Evolutionary conservation across 2,888 invertebrate genomes (phyloP).

Genomic region (Anodontia alba): DNA sequence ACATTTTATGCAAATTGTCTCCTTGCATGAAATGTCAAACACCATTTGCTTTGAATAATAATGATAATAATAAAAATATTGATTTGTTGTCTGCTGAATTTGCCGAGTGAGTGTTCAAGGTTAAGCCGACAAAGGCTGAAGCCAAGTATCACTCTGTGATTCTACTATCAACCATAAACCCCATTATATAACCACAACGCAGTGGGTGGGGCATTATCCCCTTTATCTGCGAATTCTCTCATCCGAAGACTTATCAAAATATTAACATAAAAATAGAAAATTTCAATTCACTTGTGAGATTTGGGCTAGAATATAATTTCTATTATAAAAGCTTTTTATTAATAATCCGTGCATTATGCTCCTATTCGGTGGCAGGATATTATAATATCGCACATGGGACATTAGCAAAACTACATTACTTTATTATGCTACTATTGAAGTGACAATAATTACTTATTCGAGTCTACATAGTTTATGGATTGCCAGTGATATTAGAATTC

Average conservation of each 20-base stretch:
- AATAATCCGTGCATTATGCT: conserved; percentile 5
- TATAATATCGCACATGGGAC: conserved; percentile 9
- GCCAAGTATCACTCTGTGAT: background rate
- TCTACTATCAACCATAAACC: background rate
- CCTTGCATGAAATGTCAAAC: too few species aligned
- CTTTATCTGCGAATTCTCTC: conserved; percentile 4
- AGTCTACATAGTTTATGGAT: background rate
- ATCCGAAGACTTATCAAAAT: background rate
- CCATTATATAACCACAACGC: conserved; percentile 11
- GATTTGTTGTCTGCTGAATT: too few species aligned
- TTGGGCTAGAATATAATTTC: conserved; percentile 18
- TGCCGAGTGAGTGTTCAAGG: too few species aligned
- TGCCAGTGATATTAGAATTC: background rate
- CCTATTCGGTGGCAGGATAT: background rate
- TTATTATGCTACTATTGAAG: background rate
- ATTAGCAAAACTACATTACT: conserved; percentile 16
- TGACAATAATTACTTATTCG: background rate
- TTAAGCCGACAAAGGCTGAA: background rate
- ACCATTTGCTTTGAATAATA: too few species aligned
- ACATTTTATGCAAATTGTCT: too few species aligned
- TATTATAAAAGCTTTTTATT: conserved; percentile 17
- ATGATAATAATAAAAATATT: too few species aligned
- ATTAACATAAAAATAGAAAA: conserved; percentile 15
- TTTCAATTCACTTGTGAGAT: conserved; percentile 12
- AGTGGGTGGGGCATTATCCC: conserved; percentile 15